phyloP scores from a whole-genome alignment of 2,888 invertebrate genomes.

The Pheosia gnoma region DNA sequence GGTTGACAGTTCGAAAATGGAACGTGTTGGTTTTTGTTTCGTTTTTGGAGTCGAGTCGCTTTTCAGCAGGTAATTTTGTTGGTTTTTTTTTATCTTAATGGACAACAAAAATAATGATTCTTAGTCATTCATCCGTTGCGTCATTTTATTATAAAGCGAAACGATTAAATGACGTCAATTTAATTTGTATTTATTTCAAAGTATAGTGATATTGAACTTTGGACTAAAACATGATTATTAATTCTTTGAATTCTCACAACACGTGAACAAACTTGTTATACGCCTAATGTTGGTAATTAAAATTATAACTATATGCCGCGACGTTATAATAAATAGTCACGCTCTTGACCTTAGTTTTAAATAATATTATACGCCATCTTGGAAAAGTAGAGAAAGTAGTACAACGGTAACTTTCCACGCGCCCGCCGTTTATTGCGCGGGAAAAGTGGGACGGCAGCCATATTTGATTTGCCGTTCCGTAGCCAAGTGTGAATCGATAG shows the following conservation, averaged over 20 bases:
- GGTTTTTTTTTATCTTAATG: not conserved
- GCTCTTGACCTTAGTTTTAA: conserved; percentile 72
- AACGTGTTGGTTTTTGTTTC: conserved; percentile 15
- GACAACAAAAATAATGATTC: not conserved
- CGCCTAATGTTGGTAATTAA: not conserved
- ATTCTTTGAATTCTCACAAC: not conserved
- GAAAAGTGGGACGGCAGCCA: conserved; percentile 80
- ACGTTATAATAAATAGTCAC: conserved; percentile 41
- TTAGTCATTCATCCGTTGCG: not conserved
- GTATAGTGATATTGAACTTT: conserved; percentile 17
- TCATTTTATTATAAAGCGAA: conserved; percentile 16
- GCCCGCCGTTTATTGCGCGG: conserved; percentile 72
- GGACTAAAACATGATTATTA: conserved; percentile 16
- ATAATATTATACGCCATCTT: conserved; percentile 74
- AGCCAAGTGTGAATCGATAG: conserved; percentile 47
- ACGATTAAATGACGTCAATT: conserved; percentile 20
- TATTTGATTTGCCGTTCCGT: conserved; percentile 74
- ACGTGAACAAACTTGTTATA: conserved; percentile 16
- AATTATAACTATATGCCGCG: not conserved
- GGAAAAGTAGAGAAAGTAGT: conserved; percentile 84
- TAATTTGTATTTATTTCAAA: conserved; percentile 5
- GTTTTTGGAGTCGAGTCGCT: not conserved
- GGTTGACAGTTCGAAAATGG: conserved; percentile 5
- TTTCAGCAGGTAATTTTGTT: not conserved
- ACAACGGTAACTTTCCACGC: conserved; percentile 82